Base-by-base conservation (phyloP, 2,888 invertebrate species). In the Ctena decussata region DNA sequence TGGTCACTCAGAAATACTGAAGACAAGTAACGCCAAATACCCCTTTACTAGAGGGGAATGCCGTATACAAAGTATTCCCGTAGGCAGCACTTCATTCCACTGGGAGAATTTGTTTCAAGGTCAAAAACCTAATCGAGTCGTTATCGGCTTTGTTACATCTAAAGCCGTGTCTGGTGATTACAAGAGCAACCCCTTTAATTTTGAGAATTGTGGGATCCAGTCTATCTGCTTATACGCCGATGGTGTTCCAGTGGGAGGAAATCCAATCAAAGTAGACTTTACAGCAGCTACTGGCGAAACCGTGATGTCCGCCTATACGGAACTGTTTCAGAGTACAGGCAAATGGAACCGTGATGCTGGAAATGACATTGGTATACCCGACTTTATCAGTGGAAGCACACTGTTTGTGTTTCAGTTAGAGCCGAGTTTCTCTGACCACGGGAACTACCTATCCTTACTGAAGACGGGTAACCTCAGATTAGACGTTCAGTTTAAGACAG, bases 1-100 rank as follows among this genome's bases (percentile, higher is more conserved):
- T 32, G 87, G 78, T 32, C 84, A 82, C 15, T 76, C 82, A 11
- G 76, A 85, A 65, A 69, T 80, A 15, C 49, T 85, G 21, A 30
- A 78, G 44, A 8, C 41, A 1, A 46, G 30, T 1, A 72, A 72
- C n/a, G 72, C 72, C 2, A 72, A 72, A 21, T 72, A 72, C 24
- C 72, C 72, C 2, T 72, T 44, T 24, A 72, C 72, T 1, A 41
- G 44, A 18, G 44, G 41, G 27, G 72, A 72, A 46, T 72, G 72
- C 21, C 11, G 72, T 1, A 27, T 72, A n/a, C 72, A 72, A 35
- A 72, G 72, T 41, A 46, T 72, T 11, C 44, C 44, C 11, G 11
- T 1, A 1, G 72, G 72, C 1, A 46, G 12, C 35, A 72, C 39
- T 11, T 44, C 44, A 11, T 72, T 72, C 35, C 46, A 72, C 27